Evolutionary conservation across 2,888 invertebrate genomes (phyloP), one percentile per base, ranked within the genome.

Genomic region (Heliconius cydno): DNA sequence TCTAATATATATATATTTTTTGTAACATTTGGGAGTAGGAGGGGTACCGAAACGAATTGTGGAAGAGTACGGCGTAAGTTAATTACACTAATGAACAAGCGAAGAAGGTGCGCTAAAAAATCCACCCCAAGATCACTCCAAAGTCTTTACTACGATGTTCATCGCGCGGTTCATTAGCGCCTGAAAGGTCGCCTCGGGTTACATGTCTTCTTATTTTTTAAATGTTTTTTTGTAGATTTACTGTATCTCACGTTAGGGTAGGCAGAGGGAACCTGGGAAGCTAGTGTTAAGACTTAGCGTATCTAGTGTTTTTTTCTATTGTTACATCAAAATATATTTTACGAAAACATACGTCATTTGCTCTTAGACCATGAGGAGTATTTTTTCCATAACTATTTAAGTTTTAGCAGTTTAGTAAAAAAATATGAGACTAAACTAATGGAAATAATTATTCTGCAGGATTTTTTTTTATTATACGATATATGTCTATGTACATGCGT

Each of bases 1-100:
- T 76, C 71, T 38, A 46, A 76, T 76, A 76, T 73, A 81, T 74
- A 81, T 74, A 76, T 78, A n/a, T 81, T 79, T 60, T 76, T 57
- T 73, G 78, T 81, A 83, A 80, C 82, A 78, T 82, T 84, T 82
- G 79, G 81, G 79, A 82, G 82, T 68, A 80, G 82, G 87, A 86
- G 85, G 85, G 85, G 81, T 79, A 80, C 88, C 89, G 86, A 88
- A 89, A 89, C 86, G 89, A 93, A 93, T 92, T 91, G 90, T 92
- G 88, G 88, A 90, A 90, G 89, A 90, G 90, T 88, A 87, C 88
- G 86, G 92, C 88, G 92, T 94, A 94, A 94, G 94, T 94, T 94
- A 94, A 94, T 94, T 94, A 93, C 92, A 92, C 94, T 94, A 94
- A 94, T 94, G 94, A 94, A 94, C 93, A 92, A 92, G 92, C 89